Evolutionary conservation across 2,888 invertebrate species (phyloP).

Genomic region (Vesta saturnalis): DNA sequence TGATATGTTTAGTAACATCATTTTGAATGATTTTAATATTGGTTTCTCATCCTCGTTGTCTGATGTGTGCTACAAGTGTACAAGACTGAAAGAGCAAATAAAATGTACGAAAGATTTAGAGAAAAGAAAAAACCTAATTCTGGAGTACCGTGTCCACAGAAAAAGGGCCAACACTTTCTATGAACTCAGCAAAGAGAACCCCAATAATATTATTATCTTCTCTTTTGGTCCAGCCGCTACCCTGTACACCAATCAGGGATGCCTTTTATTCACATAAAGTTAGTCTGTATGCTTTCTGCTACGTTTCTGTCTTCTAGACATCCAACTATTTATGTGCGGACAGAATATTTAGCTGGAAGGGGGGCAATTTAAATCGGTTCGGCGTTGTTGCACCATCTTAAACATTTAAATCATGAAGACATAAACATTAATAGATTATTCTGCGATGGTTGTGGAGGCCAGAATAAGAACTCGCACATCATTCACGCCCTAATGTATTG

Average conservation of each 20-base stretch:
- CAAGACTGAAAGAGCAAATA: neutral
- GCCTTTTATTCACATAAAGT: neutral
- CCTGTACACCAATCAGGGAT: neutral
- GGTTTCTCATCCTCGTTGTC: slow-evolving; percentile 11
- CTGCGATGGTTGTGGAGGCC: slow-evolving; percentile 21
- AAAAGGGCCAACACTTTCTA: slow-evolving; percentile 22
- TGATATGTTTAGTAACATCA: neutral
- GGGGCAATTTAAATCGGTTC: slow-evolving; percentile 31
- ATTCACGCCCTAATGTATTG: slow-evolving; percentile 5
- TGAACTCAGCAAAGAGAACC: neutral
- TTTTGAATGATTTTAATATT: slow-evolving; percentile 23
- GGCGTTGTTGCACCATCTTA: slow-evolving; percentile 25
- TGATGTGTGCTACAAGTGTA: neutral
- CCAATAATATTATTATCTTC: neutral
- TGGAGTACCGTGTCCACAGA: neutral
- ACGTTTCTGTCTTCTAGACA: neutral
- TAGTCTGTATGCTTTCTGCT: neutral
- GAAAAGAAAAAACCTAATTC: neutral
- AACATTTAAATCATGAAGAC: neutral
- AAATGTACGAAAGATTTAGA: neutral
- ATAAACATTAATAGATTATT: neutral
- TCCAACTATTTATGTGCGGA: slow-evolving; percentile 38
- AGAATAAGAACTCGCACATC: slow-evolving; percentile 14
- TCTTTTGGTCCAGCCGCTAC: neutral
- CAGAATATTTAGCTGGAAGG: slow-evolving; percentile 19